Conservation (phyloP, 2,797 vertebrate species). For the Tapera naevia region DNA sequence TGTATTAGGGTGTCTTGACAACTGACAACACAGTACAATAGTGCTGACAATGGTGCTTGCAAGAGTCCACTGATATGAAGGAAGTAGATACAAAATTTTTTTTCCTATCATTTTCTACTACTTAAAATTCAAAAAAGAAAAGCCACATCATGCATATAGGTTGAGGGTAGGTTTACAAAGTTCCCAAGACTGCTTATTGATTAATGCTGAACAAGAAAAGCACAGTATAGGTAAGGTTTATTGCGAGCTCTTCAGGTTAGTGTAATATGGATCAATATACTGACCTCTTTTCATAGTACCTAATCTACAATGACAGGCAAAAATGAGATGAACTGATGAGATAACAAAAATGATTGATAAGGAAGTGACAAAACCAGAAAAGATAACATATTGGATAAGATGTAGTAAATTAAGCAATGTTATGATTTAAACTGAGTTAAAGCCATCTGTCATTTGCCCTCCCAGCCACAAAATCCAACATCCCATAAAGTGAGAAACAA, state of each 20-base stretch:
- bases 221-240: not conserved
- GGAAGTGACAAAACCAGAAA: not conserved
- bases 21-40: not conserved
- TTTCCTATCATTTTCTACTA: not conserved
- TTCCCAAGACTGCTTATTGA: not conserved
- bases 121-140: not conserved
- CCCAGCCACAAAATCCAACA: not conserved
- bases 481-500: not conserved
- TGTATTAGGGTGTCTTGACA: not conserved
- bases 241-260: not conserved
- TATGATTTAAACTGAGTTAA: not conserved
- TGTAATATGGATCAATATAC: not conserved
- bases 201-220: not conserved
- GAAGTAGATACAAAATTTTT: constrained; percentile 2
- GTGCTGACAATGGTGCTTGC: not conserved
- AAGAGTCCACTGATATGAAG: not conserved
- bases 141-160: not conserved
- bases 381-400: not conserved
- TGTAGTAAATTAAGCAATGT: not conserved
- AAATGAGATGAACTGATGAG: not conserved
- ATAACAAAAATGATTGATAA: not conserved
- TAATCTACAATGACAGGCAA: not conserved
- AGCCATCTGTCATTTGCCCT: not conserved
- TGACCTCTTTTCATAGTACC: not conserved
- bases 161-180: not conserved